phyloP scores from a whole-genome alignment of 2,113 vertebrate species.

The Enhydra lutris region DNA sequence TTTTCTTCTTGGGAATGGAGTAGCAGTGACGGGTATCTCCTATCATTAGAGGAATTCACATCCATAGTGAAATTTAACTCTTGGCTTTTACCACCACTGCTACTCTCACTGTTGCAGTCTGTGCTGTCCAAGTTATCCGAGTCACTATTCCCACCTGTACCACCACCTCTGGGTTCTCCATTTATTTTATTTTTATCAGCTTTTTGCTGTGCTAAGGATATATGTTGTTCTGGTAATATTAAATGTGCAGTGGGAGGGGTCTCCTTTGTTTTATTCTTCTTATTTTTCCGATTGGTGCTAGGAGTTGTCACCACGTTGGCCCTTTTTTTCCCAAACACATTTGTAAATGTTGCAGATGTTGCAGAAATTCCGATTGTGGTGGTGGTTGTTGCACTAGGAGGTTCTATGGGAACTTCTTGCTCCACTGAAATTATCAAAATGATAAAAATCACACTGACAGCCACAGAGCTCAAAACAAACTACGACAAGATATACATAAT shows the following conservation, averaged over 20 bases:
- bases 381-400: constrained; percentile 98
- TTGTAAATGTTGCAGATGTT: constrained; percentile 96
- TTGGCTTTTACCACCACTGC: constrained; percentile 95
- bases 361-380: constrained; percentile 99
- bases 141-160: constrained; percentile 93
- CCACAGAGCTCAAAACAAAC: constrained; percentile 39
- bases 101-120: constrained; percentile 97
- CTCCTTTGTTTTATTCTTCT: constrained; percentile 99
- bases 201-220: constrained; percentile 96
- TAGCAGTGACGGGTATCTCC: constrained; percentile 87
- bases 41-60: constrained; percentile 84
- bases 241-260: constrained; percentile 92
- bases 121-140: constrained; percentile 97
- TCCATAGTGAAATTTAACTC: constrained; percentile 93
- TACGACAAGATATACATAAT: constrained; percentile 6
- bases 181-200: constrained; percentile 98
- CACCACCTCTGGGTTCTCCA: constrained; percentile 89
- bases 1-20: constrained; percentile 89
- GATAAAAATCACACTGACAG: constrained; percentile 40
- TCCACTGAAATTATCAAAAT: constrained; percentile 83
- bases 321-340: constrained; percentile 96
- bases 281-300: constrained; percentile 96
- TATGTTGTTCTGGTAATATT: constrained; percentile 95
- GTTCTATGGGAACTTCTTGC: constrained; percentile 96
- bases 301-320: constrained; percentile 94